Conservation (phyloP, 1,140 invertebrate species). For the Saccostrea echinata region DNA sequence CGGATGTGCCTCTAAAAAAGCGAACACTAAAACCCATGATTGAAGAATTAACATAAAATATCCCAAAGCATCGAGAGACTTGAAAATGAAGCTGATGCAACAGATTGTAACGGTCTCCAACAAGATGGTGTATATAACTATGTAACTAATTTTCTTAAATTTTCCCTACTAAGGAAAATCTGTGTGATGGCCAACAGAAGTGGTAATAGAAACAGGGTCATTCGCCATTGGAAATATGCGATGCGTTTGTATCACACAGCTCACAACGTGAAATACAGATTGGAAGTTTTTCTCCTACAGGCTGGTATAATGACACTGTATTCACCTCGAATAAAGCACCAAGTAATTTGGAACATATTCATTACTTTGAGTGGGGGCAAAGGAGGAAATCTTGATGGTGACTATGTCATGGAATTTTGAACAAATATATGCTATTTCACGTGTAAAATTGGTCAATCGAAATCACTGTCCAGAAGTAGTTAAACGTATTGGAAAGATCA, state of each 20-base stretch:
- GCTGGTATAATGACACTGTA: conserved; percentile 14
- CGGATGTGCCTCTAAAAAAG: neutral
- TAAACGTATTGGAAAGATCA: conserved; percentile 16
- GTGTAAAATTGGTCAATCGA: neutral
- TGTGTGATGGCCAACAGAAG: conserved; percentile 38
- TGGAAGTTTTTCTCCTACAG: conserved; percentile 16
- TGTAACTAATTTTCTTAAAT: conserved; percentile 40
- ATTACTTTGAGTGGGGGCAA: conserved; percentile 32
- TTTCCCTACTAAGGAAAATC: conserved; percentile 27
- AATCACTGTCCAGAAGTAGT: conserved; percentile 24
- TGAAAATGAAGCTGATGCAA: neutral
- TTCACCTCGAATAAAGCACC: conserved; percentile 4
- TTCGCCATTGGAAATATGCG: conserved; percentile 48
- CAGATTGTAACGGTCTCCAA: neutral
- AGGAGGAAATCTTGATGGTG: conserved; percentile 17
- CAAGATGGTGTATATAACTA: conserved; percentile 32
- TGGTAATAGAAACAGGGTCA: conserved; percentile 32
- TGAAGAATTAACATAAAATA: conserved; percentile 21
- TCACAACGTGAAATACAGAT: conserved; percentile 32
- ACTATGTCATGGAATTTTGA: conserved; percentile 46
- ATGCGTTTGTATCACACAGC: neutral
- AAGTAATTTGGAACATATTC: conserved; percentile 28
- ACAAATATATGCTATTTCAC: conserved; percentile 41
- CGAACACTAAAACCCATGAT: neutral
- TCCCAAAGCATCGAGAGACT: neutral